Percentiles rank a stretch among this genome's conserved stretches.
Evolutionary conservation across 1,140 invertebrate species (phyloP).

Genomic region (Calliphora vicina): DNA sequence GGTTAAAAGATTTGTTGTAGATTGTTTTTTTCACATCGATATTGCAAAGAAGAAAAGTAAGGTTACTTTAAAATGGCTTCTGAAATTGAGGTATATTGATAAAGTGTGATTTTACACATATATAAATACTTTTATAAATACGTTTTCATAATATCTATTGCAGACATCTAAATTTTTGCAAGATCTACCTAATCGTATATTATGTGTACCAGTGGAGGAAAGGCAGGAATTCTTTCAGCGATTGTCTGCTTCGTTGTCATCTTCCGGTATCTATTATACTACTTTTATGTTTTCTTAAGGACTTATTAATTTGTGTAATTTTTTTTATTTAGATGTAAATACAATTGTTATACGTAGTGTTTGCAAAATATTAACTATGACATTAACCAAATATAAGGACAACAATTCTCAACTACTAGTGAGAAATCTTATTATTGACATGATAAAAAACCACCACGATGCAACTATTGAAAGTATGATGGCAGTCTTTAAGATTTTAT

Average conservation of each 20-base stretch:
- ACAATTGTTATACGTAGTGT: constrained; percentile 80
- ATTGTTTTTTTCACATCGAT: no score
- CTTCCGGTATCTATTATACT: constrained; percentile 32
- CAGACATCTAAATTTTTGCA: constrained; percentile 12
- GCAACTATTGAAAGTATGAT: constrained; percentile 75
- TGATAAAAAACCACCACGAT: constrained; percentile 73
- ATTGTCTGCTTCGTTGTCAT: constrained; percentile 1
- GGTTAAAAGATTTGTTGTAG: no score
- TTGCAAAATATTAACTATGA: constrained; percentile 76
- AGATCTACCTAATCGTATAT: constrained; percentile 34
- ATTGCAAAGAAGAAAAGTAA: not conserved
- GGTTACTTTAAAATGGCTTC: not conserved
- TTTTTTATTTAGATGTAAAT: constrained; percentile 73
- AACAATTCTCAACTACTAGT: constrained; percentile 78
- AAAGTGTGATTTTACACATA: not conserved
- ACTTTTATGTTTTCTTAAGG: not conserved
- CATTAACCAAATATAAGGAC: constrained; percentile 81
- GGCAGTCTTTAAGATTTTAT: constrained; percentile 69
- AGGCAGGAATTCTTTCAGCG: constrained; percentile 21
- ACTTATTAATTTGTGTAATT: not conserved
- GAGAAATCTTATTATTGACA: constrained; percentile 71
- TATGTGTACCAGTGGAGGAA: constrained; percentile 23
- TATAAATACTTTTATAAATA: not conserved
- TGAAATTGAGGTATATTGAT: constrained; percentile 1
- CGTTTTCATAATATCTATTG: no score